Conservation (phyloP, 1,140 invertebrate genomes). For the Belonocnema kinseyi region DNA sequence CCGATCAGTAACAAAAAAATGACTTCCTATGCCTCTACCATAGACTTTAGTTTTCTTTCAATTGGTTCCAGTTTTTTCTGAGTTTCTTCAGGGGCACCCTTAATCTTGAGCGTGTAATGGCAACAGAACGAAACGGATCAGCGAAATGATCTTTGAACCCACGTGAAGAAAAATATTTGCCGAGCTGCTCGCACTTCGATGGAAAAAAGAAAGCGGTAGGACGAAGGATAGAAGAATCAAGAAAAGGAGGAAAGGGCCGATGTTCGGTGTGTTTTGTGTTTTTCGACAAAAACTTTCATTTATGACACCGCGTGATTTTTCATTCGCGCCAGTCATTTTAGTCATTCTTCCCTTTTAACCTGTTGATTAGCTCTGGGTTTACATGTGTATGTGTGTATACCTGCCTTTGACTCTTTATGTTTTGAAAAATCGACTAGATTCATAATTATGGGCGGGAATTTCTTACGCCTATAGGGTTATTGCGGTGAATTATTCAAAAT, state of each 20-base stretch:
- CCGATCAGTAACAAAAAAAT: neutral
- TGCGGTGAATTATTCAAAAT: no score
- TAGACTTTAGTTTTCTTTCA: neutral
- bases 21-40: neutral
- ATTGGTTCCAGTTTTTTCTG: neutral
- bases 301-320: slow-evolving; percentile 20
- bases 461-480: no score
- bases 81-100: neutral
- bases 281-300: slow-evolving; percentile 24
- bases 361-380: neutral
- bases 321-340: slow-evolving; percentile 36
- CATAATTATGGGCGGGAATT: no score
- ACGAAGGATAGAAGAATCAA: neutral
- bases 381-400: neutral
- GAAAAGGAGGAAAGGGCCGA: neutral
- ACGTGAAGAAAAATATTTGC: slow-evolving; percentile 54
- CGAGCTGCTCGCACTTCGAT: neutral
- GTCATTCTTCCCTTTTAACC: neutral
- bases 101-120: neutral
- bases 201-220: neutral
- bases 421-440: neutral
- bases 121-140: slow-evolving; percentile 26
- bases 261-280: slow-evolving; percentile 28
- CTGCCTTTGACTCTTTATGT: neutral
- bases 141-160: slow-evolving; percentile 36